Conservation (phyloP, 2,888 invertebrate species). For the Troides helena region DNA sequence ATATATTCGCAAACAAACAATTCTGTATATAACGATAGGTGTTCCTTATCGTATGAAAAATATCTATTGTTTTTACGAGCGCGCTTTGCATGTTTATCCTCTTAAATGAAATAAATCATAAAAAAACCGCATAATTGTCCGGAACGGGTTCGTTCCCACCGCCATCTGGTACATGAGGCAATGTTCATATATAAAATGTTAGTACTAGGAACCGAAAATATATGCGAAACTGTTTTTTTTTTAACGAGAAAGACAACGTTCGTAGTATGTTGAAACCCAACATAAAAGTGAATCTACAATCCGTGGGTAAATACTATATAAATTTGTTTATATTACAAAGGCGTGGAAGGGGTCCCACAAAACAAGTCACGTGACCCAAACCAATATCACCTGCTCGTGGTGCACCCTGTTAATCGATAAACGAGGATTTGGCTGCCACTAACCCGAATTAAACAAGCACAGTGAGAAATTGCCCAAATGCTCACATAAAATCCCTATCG, state of each 20-base stretch:
- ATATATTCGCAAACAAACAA: not conserved
- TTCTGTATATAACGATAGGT: not conserved
- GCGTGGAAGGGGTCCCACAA: no score
- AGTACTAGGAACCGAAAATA: not conserved
- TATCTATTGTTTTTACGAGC: conserved; percentile 17
- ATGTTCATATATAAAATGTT: not conserved
- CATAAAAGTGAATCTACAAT: not conserved
- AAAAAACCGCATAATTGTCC: conserved; percentile 10
- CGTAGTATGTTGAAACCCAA: not conserved
- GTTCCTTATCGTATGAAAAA: conserved; percentile 7
- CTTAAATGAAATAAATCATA: conserved; percentile 21
- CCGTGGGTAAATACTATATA: not conserved
- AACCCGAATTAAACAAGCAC: no score
- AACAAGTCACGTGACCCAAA: no score
- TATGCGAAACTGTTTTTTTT: not conserved
- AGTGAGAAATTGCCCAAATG: no score
- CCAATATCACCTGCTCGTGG: no score
- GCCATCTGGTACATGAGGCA: conserved; percentile 20
- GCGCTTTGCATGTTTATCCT: conserved; percentile 2
- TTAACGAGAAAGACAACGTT: not conserved
- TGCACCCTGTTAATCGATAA: no score
- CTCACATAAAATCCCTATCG: no score
- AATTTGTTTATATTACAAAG: no score
- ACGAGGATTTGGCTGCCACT: no score
- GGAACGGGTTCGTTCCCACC: conserved; percentile 15